Conservation (phyloP, 2,113 vertebrate genomes). For the Tetrax tetrax region DNA sequence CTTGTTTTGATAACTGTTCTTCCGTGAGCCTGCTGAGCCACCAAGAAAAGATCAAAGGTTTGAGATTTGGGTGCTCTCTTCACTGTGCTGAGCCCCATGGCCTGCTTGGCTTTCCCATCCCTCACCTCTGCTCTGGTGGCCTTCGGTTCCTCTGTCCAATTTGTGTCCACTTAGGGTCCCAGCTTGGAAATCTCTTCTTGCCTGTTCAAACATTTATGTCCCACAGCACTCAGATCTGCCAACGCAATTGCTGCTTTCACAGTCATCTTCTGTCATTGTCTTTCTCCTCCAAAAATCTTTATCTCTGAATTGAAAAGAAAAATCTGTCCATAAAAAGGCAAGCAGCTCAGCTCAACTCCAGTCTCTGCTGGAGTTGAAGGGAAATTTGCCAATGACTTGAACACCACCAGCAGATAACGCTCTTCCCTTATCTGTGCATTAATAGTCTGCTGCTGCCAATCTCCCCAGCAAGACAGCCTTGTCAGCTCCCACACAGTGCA, state of each 20-base stretch:
- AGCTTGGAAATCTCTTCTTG: neutral
- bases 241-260: neutral
- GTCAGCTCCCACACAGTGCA: neutral
- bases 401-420: neutral
- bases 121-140: neutral
- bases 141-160: neutral
- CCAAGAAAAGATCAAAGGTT: neutral
- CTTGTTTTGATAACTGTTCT: neutral
- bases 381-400: neutral
- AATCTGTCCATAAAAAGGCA: neutral
- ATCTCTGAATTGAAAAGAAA: neutral
- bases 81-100: neutral
- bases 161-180: neutral
- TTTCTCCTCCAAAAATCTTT: constrained; percentile 2
- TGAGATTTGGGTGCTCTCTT: neutral
- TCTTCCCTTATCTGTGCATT: neutral
- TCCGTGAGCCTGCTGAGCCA: neutral
- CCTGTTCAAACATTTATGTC: neutral
- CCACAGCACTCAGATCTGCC: neutral
- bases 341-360: neutral
- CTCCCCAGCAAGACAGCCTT: neutral
- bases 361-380: neutral
- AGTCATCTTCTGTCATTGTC: neutral
- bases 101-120: neutral
- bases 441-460: neutral